These are phyloP conservation scores for Meandrusa payeni DNA, from an alignment of 2,888 invertebrate genomes.

Conservation along the genomic window DNA sequence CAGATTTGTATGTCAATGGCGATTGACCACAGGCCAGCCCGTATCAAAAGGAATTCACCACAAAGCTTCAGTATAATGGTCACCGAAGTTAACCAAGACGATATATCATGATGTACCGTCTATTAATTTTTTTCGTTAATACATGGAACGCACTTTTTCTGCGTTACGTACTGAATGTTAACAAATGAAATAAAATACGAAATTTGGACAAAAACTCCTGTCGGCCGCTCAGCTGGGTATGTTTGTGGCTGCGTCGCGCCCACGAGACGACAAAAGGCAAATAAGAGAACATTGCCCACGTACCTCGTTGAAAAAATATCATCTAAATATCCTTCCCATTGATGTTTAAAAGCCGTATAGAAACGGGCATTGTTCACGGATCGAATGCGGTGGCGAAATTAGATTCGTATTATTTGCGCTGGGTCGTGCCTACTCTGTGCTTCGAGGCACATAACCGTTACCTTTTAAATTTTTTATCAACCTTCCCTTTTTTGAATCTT, in stretches of 20 bases:
- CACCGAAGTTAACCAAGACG: constrained; percentile 49
- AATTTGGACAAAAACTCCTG: constrained; percentile 62
- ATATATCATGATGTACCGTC: constrained; percentile 72
- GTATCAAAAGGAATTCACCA: constrained; percentile 42
- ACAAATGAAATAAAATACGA: constrained; percentile 76
- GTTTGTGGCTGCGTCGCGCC: constrained; percentile 80
- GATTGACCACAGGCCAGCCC: constrained; percentile 34
- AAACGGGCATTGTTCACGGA: constrained; percentile 66
- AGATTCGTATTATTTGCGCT: constrained; percentile 67
- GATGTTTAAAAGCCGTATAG: constrained; percentile 78
- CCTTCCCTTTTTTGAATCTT: constrained; percentile 19
- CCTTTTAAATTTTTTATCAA: constrained; percentile 39
- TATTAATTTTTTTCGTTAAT: constrained; percentile 55
- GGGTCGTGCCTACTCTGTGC: constrained; percentile 31
- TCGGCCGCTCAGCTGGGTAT: constrained; percentile 72
- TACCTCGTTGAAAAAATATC: constrained; percentile 62
- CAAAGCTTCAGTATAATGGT: constrained; percentile 56
- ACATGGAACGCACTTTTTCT: constrained; percentile 51
- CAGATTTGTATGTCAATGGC: not conserved
- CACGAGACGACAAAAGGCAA: constrained; percentile 77
- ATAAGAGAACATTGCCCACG: constrained; percentile 72
- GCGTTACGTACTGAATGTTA: constrained; percentile 46
- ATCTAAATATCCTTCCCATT: constrained; percentile 76
- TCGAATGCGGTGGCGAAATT: constrained; percentile 75
- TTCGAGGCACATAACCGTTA: constrained; percentile 31